These are phyloP conservation scores for Sternarchorhynchus goeldii DNA, from an alignment of 2,797 vertebrate genomes.

Conservation along the genomic window DNA sequence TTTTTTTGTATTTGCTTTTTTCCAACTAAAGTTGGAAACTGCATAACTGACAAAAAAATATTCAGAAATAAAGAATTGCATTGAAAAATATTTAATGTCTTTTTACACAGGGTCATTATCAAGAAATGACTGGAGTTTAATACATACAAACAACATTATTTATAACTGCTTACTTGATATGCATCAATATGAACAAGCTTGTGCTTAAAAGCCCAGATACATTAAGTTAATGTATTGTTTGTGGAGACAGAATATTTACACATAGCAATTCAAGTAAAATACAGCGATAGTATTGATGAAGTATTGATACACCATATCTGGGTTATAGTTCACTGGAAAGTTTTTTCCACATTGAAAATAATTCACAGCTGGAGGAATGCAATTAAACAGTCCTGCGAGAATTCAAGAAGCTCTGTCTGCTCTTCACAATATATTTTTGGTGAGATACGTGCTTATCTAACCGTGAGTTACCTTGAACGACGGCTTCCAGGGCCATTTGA, in stretches of 20 bases:
- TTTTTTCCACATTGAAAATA: constrained; percentile 25
- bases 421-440: neutral
- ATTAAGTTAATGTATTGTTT: constrained; percentile 47
- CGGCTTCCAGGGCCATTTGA: constrained; percentile 11
- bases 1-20: no score
- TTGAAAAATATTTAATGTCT: constrained; percentile 51
- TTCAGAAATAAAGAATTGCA: constrained; percentile 30
- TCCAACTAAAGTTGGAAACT: neutral
- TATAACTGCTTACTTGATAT: constrained; percentile 42
- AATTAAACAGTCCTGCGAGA: constrained; percentile 18
- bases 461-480: neutral
- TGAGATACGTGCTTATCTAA: constrained; percentile 9
- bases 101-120: constrained; percentile 45
- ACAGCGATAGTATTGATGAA: constrained; percentile 33
- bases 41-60: neutral
- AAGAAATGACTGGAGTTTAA: constrained; percentile 28
- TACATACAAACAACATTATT: constrained; percentile 19
- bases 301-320: constrained; percentile 32
- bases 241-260: constrained; percentile 53
- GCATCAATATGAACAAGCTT: constrained; percentile 31
- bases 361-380: constrained; percentile 44
- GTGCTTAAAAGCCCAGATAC: constrained; percentile 38
- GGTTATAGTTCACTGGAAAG: constrained; percentile 19
- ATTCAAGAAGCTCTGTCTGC: constrained; percentile 11
- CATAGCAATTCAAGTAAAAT: constrained; percentile 50